A percentile compares a stretch with the other conserved stretches of the same genome.
phyloP scores from a whole-genome alignment of 2,888 invertebrate species.

The Orchestes rusci region DNA sequence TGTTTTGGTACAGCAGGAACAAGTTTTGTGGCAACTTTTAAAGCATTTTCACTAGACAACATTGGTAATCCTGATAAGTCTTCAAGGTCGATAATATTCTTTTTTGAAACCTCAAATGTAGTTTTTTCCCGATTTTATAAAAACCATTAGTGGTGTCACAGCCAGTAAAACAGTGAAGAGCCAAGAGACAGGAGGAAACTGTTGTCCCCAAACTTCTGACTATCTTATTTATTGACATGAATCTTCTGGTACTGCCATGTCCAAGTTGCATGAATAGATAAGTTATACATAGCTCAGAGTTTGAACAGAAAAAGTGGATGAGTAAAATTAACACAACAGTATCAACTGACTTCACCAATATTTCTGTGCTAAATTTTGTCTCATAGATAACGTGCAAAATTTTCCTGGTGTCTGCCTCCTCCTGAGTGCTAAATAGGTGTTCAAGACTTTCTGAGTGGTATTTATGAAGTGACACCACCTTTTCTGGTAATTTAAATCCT shows the following conservation, averaged over 20 bases:
- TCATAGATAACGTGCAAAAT: not conserved
- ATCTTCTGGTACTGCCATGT: not conserved
- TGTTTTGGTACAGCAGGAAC: slow-evolving; percentile 14
- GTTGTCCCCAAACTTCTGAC: slow-evolving; percentile 3
- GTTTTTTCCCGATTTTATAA: slow-evolving; percentile 9
- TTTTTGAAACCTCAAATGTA: slow-evolving; percentile 7
- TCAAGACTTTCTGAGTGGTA: not conserved
- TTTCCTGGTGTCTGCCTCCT: slow-evolving; percentile 5
- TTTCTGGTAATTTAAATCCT: not conserved
- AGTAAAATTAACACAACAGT: slow-evolving; percentile 17
- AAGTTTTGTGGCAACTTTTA: slow-evolving; percentile 11
- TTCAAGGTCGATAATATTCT: not conserved
- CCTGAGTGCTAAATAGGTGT: not conserved
- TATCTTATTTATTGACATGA: slow-evolving; percentile 1
- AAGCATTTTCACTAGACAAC: slow-evolving; percentile 2
- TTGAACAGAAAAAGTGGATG: slow-evolving; percentile 9
- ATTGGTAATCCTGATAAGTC: not conserved
- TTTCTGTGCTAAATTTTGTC: slow-evolving; percentile 5
- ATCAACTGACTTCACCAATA: slow-evolving; percentile 12
- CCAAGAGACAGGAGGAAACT: slow-evolving; percentile 3
- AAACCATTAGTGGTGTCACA: slow-evolving; percentile 8
- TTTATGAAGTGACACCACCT: slow-evolving; percentile 1
- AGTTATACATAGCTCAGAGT: not conserved
- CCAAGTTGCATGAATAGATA: slow-evolving; percentile 8
- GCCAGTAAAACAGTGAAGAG: slow-evolving; percentile 1